A percentile compares a stretch with the other conserved stretches of the same genome.
Conservation (phyloP, 1,140 invertebrate species). For the Drosophila micromelanica region DNA sequence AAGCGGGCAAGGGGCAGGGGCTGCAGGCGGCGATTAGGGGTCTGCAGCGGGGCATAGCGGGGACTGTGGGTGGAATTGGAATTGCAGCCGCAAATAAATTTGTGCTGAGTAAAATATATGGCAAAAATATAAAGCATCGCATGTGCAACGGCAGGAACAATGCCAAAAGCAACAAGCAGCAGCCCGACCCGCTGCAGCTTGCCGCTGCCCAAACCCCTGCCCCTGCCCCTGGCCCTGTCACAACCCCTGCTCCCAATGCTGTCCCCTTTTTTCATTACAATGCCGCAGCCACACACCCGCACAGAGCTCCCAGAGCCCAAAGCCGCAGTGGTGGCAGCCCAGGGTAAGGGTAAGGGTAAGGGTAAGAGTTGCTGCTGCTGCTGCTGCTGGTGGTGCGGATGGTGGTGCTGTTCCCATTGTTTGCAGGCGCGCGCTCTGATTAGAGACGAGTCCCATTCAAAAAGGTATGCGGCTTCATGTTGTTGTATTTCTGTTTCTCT, state of each 20-base stretch:
- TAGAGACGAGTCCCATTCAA: slow-evolving; percentile 64
- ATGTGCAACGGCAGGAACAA: slow-evolving; percentile 75
- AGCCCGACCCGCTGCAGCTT: slow-evolving; percentile 8
- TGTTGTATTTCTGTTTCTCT: slow-evolving; percentile 14
- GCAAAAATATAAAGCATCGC: slow-evolving; percentile 74
- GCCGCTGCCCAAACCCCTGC: neutral
- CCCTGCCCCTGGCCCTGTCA: neutral
- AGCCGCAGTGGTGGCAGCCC: slow-evolving; percentile 1
- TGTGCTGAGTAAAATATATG: slow-evolving; percentile 76
- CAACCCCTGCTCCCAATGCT: neutral
- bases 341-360: too few species aligned
- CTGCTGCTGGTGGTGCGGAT: too few species aligned
- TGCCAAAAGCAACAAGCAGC: slow-evolving; percentile 77
- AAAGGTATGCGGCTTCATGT: slow-evolving; percentile 36
- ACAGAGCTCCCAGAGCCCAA: slow-evolving; percentile 24
- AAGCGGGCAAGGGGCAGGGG: too few species aligned
- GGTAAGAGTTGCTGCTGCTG: too few species aligned
- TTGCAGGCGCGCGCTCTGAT: slow-evolving; percentile 80
- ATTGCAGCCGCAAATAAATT: slow-evolving; percentile 82
- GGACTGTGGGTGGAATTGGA: slow-evolving; percentile 56
- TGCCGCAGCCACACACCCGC: slow-evolving; percentile 43
- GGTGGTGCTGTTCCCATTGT: slow-evolving; percentile 56
- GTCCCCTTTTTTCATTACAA: slow-evolving; percentile 19
- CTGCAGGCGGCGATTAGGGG: too few species aligned
- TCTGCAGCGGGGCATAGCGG: neutral